A percentile compares a stretch with the other conserved stretches of the same genome.
These are phyloP conservation scores for Genyomyrus donnyi DNA, from an alignment of 2,113 vertebrate genomes.

Conservation along the genomic window DNA sequence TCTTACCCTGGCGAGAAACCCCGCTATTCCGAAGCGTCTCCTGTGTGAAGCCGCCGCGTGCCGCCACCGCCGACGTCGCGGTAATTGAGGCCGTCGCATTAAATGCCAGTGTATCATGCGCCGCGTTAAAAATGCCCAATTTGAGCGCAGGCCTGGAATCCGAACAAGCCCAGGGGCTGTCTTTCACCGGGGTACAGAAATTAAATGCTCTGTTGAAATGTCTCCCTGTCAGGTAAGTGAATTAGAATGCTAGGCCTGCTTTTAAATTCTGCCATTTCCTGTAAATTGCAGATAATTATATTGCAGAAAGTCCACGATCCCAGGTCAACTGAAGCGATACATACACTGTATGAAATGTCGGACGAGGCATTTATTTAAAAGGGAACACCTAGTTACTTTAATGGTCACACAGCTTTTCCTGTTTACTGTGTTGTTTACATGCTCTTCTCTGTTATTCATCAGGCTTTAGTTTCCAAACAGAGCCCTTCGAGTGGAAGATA, in stretches of 20 bases:
- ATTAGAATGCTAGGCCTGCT: background rate
- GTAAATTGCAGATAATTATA: constrained; percentile 38
- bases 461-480: background rate
- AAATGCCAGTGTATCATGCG: constrained; percentile 3
- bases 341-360: background rate
- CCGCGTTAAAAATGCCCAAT: background rate
- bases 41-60: background rate
- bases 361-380: background rate
- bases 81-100: background rate
- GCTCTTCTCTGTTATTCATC: background rate
- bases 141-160: background rate
- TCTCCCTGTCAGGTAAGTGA: constrained; percentile 12
- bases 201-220: constrained; percentile 7
- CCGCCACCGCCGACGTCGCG: background rate
- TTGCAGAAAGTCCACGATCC: constrained; percentile 30
- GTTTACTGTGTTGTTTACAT: background rate
- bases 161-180: background rate
- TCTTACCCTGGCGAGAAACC: background rate
- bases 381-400: background rate
- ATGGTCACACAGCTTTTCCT: background rate
- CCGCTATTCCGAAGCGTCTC: background rate
- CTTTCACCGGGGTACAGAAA: constrained; percentile 4
- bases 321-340: constrained; percentile 32
- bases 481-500: background rate
- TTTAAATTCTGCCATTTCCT: constrained; percentile 25